Evolutionary conservation across 2,797 vertebrate species (phyloP).

Genomic region (Eupleurogrammus muticus): DNA sequence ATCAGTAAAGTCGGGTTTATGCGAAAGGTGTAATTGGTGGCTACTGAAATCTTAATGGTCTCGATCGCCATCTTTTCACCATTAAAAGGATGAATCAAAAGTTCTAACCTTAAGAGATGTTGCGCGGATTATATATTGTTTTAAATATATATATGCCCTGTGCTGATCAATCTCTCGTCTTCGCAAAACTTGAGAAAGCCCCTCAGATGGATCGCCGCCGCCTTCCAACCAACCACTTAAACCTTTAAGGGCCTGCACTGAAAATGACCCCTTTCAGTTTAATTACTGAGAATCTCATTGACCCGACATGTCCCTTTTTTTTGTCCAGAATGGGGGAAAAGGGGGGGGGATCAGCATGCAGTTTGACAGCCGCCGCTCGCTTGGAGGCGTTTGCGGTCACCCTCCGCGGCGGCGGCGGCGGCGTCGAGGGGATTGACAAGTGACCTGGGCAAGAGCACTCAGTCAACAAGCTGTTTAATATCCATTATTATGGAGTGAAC

Average conservation of each 20-base stretch:
- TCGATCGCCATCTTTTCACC: conserved; percentile 41
- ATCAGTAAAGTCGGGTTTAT: conserved; percentile 72
- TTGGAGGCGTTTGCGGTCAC: conserved; percentile 78
- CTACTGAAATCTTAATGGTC: conserved; percentile 68
- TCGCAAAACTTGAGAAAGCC: conserved; percentile 25
- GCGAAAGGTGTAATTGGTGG: conserved; percentile 56
- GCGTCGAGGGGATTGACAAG: conserved; percentile 90
- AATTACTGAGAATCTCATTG: conserved; percentile 74
- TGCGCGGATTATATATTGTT: conserved; percentile 45
- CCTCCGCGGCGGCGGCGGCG: conserved; percentile 69
- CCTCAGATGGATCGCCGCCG: conserved; percentile 9
- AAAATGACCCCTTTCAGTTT: conserved; percentile 78
- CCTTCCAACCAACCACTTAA: conserved; percentile 51
- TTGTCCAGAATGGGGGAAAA: conserved; percentile 42
- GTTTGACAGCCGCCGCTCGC: conserved; percentile 79
- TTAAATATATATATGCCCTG: conserved; percentile 38
- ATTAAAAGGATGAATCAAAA: conserved; percentile 67
- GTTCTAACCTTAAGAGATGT: conserved; percentile 44
- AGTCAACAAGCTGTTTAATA: conserved; percentile 94
- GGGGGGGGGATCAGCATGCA: conserved; percentile 73
- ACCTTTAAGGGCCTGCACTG: conserved; percentile 55
- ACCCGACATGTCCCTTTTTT: conserved; percentile 62
- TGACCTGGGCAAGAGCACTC: conserved; percentile 91
- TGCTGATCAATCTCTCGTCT: conserved; percentile 28
- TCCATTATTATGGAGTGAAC: conserved; percentile 95